phyloP scores from a whole-genome alignment of 2,797 vertebrate species.

The Petrocephalus sullivani region DNA sequence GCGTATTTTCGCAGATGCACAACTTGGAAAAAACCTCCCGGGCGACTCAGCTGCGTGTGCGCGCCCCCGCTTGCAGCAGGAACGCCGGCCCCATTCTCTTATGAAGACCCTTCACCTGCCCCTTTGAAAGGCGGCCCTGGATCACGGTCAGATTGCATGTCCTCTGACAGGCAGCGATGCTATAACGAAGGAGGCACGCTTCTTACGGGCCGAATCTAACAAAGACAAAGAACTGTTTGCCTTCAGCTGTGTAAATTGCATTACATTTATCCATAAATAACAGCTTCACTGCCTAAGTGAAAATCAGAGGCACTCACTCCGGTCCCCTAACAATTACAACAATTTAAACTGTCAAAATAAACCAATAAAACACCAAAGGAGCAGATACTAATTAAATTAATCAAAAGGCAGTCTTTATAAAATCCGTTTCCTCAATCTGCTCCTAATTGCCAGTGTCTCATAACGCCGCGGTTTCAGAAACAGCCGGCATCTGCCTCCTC shows the following conservation, averaged over 20 bases:
- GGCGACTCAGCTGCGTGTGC: background rate
- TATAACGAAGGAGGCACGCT: background rate
- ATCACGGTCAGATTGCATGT: background rate
- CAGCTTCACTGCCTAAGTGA: constrained; percentile 6
- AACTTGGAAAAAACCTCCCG: background rate
- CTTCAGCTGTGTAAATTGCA: background rate
- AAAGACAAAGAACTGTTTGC: constrained; percentile 5
- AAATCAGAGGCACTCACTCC: constrained; percentile 35
- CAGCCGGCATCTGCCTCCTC: constrained; percentile 40
- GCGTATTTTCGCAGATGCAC: background rate
- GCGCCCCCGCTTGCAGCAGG: background rate
- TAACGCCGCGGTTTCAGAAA: constrained; percentile 32
- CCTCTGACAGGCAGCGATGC: background rate
- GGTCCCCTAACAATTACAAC: constrained; percentile 60
- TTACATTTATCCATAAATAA: constrained; percentile 17
- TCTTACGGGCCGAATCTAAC: background rate
- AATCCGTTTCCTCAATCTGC: constrained; percentile 55
- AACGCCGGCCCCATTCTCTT: background rate
- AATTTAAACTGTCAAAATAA: constrained; percentile 75
- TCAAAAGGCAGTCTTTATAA: constrained; percentile 60
- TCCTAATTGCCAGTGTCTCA: constrained; percentile 29
- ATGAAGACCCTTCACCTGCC: background rate
- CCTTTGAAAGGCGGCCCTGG: background rate
- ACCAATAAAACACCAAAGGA: constrained; percentile 59
- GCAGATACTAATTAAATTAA: constrained; percentile 61